These are phyloP conservation scores for Marasmarcha lunaedactyla DNA, from an alignment of 2,888 invertebrate genomes.

Conservation along the genomic window DNA sequence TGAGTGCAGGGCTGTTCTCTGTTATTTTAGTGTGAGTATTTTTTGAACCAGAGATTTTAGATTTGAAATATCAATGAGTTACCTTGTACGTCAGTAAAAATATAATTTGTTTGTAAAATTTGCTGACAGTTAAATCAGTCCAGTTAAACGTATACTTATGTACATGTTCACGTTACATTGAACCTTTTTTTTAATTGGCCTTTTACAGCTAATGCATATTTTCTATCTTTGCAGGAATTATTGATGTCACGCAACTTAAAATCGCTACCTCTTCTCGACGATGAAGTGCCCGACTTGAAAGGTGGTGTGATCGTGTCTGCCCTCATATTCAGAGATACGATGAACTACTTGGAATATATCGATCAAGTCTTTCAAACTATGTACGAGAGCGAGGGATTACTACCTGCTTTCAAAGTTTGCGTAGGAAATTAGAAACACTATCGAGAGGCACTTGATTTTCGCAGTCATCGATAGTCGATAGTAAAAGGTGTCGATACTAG, in stretches of 20 bases:
- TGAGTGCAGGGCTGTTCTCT: constrained; percentile 73
- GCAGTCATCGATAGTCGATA: too few species aligned
- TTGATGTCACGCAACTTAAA: constrained; percentile 40
- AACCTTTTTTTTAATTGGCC: too few species aligned
- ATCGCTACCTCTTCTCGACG: constrained; percentile 32
- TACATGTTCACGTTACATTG: too few species aligned
- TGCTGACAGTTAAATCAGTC: too few species aligned
- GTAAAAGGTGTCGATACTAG: too few species aligned
- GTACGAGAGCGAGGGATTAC: constrained; percentile 18
- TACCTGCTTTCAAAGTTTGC: neutral
- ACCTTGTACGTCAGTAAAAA: neutral
- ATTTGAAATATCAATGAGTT: too few species aligned
- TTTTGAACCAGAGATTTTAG: too few species aligned
- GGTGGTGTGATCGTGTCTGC: constrained; percentile 23
- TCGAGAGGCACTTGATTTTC: too few species aligned
- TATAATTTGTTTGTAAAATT: too few species aligned
- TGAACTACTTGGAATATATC: constrained; percentile 50
- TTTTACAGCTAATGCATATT: too few species aligned
- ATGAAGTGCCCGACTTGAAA: constrained; percentile 35
- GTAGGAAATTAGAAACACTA: too few species aligned
- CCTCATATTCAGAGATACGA: constrained; percentile 46
- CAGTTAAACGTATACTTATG: too few species aligned
- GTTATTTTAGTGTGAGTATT: constrained; percentile 55
- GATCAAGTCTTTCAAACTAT: constrained; percentile 42
- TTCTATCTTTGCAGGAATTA: constrained; percentile 36